Conservation (phyloP, 2,888 invertebrate species). For the Unio pictorum region DNA sequence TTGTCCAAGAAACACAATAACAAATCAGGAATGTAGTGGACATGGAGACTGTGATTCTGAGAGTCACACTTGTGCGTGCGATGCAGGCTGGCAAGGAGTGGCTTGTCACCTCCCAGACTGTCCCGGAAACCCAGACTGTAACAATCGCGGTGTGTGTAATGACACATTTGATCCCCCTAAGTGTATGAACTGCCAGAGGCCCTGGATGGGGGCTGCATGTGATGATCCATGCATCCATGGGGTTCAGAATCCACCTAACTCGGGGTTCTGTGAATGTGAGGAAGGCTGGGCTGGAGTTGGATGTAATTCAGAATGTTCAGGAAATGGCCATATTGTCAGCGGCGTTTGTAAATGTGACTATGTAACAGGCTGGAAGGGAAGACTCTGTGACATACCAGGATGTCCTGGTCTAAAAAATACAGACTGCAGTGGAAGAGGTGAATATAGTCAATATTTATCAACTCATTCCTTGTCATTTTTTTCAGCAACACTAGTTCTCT, state of each 20-base stretch:
- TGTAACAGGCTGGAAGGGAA: conserved; percentile 52
- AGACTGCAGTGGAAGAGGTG: conserved; percentile 61
- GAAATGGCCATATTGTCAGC: conserved; percentile 41
- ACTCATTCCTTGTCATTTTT: no score
- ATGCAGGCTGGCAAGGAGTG: conserved; percentile 46
- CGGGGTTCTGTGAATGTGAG: conserved; percentile 43
- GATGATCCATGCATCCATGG: conserved; percentile 55
- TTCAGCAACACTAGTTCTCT: no score
- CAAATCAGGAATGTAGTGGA: conserved; percentile 43
- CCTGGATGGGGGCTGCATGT: conserved; percentile 57
- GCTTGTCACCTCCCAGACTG: conserved; percentile 54
- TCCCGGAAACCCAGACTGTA: conserved; percentile 49
- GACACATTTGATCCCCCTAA: conserved; percentile 40
- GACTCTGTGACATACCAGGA: conserved; percentile 56
- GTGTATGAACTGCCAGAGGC: conserved; percentile 43
- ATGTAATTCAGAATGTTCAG: conserved; percentile 59
- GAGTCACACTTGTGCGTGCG: conserved; percentile 43
- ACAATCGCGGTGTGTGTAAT: conserved; percentile 44
- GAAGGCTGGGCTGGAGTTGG: conserved; percentile 56
- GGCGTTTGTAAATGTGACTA: conserved; percentile 51
- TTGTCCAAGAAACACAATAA: conserved; percentile 48
- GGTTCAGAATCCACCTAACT: conserved; percentile 4
- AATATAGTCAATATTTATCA: neutral
- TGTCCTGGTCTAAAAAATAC: conserved; percentile 51
- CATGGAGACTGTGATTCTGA: conserved; percentile 57